Conservation (phyloP, 2,888 invertebrate genomes). For the Phyto melanocephala region DNA sequence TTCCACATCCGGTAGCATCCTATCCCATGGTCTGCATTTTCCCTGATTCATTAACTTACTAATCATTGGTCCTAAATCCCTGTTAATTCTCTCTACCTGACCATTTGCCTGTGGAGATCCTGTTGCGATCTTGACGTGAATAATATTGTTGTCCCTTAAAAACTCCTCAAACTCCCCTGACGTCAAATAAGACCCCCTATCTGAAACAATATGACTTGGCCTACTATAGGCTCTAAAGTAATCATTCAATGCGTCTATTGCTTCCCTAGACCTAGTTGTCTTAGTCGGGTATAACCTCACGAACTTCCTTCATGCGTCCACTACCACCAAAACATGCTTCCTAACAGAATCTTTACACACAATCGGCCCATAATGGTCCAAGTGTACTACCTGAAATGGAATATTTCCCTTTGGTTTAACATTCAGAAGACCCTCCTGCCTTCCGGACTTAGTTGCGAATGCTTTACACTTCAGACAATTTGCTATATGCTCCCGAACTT, state of each 20-base stretch:
- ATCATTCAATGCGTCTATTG: background rate
- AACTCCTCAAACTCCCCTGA: too few relatives aligned
- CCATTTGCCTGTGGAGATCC: conserved; percentile 55
- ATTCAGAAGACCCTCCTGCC: too few relatives aligned
- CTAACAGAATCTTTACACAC: too few relatives aligned
- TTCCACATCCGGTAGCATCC: conserved; percentile 41
- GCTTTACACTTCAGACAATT: too few relatives aligned
- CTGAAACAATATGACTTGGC: background rate
- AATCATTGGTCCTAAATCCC: conserved; percentile 54
- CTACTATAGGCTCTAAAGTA: conserved; percentile 42
- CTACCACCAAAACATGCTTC: too few relatives aligned
- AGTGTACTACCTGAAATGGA: too few relatives aligned
- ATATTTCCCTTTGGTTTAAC: too few relatives aligned
- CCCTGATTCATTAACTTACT: conserved; percentile 24
- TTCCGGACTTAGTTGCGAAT: too few relatives aligned
- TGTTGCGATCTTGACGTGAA: conserved; percentile 44
- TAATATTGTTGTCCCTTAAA: conserved; percentile 14
- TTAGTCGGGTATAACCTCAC: conserved; percentile 25
- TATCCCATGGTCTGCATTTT: conserved; percentile 32
- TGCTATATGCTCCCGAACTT: too few relatives aligned
- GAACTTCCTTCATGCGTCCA: conserved; percentile 56
- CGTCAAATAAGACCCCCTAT: too few relatives aligned
- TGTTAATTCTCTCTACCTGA: conserved; percentile 47
- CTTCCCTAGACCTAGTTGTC: conserved; percentile 40
- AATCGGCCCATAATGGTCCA: too few relatives aligned